phyloP scores from a whole-genome alignment of 2,797 vertebrate genomes.

The Buphagus erythrorhynchus region DNA sequence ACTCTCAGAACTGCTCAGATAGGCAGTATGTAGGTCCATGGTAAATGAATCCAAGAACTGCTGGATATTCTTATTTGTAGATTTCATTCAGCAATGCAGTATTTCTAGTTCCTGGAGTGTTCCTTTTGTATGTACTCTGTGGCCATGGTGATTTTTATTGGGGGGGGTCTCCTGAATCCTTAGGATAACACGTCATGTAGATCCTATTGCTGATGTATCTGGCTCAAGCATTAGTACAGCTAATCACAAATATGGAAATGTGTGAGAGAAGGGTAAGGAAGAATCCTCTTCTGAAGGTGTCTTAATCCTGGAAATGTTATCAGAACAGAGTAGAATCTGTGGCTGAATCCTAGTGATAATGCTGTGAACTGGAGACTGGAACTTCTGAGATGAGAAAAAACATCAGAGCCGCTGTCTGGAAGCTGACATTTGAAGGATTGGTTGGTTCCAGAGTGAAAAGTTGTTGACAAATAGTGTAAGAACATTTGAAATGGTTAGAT shows the following conservation, averaged over 20 bases:
- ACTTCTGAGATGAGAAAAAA: not conserved
- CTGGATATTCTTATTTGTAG: not conserved
- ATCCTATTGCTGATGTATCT: not conserved
- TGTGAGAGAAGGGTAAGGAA: not conserved
- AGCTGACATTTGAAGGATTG: not conserved
- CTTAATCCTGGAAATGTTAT: not conserved
- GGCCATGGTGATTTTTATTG: not conserved
- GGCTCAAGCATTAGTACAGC: not conserved
- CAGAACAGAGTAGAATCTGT: not conserved
- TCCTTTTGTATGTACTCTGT: not conserved
- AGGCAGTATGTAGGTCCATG: not conserved
- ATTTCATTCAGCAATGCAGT: not conserved
- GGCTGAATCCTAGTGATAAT: not conserved
- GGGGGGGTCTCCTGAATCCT: not conserved
- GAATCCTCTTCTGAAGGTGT: not conserved
- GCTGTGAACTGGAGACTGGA: not conserved
- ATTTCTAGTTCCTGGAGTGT: not conserved
- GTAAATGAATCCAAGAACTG: not conserved
- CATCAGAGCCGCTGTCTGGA: not conserved
- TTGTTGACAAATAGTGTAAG: not conserved
- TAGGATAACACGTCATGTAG: not conserved
- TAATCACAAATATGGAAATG: not conserved
- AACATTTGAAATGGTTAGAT: not conserved
- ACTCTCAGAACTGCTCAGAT: not conserved
- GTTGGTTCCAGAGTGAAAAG: not conserved